A percentile compares a stretch with the other conserved stretches of the same genome.
Evolutionary conservation across 1,140 invertebrate species (phyloP).

Genomic region (Aphelinus atriplicis): DNA sequence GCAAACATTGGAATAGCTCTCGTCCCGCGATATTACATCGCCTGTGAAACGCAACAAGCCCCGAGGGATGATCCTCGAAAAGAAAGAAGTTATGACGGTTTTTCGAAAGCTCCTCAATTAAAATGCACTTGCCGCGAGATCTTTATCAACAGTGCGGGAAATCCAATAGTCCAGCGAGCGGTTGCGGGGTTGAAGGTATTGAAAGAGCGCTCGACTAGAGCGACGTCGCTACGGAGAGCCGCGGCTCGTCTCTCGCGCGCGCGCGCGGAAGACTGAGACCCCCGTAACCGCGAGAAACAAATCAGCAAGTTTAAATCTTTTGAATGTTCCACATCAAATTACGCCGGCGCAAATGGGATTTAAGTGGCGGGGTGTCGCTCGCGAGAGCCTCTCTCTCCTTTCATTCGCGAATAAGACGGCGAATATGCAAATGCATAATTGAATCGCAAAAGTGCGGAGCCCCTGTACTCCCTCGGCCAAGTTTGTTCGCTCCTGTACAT

Average conservation of each 20-base stretch:
- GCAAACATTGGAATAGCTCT: too few relatives aligned
- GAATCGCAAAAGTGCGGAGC: neutral
- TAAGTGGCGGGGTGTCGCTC: neutral
- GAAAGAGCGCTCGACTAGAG: too few relatives aligned
- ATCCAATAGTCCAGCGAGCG: conserved; percentile 2
- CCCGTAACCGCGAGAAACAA: neutral
- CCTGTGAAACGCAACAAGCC: too few relatives aligned
- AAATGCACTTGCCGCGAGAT: neutral
- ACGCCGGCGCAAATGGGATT: neutral
- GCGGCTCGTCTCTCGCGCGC: too few relatives aligned
- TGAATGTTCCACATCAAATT: conserved; percentile 1
- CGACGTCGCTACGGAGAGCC: too few relatives aligned
- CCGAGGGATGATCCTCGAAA: neutral
- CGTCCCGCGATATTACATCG: too few relatives aligned
- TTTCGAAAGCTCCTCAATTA: conserved; percentile 8
- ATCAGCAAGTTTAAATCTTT: conserved; percentile 12
- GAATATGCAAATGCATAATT: conserved; percentile 9
- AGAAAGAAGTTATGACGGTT: neutral
- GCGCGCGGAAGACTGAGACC: conserved; percentile 5
- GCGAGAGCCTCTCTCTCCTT: neutral
- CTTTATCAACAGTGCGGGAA: neutral
- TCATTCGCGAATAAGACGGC: neutral
- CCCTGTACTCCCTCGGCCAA: too few relatives aligned
- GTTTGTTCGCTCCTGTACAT: too few relatives aligned
- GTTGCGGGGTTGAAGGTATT: too few relatives aligned